A percentile compares a stretch with the other conserved stretches of the same genome.
phyloP scores from a whole-genome alignment of 2,113 vertebrate species.

The Pandion haliaetus region DNA sequence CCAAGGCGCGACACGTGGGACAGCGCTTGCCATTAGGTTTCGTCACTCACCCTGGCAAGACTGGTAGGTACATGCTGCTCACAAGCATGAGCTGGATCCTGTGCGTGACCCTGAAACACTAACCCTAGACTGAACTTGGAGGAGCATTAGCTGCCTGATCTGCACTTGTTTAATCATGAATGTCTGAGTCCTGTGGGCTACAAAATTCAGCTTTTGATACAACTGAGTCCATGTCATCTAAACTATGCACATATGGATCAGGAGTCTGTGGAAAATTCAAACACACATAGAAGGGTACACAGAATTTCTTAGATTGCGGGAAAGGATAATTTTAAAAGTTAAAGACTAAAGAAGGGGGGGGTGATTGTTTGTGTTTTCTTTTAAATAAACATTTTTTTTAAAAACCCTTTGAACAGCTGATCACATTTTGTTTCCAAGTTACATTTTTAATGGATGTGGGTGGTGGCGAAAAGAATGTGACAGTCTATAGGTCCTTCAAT shows the following conservation, averaged over 20 bases:
- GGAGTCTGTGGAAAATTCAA: neutral
- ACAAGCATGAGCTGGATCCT: neutral
- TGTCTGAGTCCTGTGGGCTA: neutral
- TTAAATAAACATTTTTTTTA: neutral
- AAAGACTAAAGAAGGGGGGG: neutral
- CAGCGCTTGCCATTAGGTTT: neutral
- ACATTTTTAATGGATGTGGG: neutral
- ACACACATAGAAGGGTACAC: neutral
- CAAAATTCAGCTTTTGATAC: neutral
- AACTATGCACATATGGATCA: neutral
- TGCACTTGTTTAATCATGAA: neutral
- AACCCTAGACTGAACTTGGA: neutral
- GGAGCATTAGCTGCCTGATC: neutral
- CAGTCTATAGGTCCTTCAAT: neutral
- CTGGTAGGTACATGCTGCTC: neutral
- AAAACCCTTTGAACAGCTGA: neutral
- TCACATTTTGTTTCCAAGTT: neutral
- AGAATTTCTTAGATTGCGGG: neutral
- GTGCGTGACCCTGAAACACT: neutral
- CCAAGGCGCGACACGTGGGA: accelerated
- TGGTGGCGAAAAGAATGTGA: neutral
- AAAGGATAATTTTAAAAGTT: neutral
- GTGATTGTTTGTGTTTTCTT: neutral
- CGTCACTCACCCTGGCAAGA: neutral
- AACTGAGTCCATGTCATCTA: neutral